Evolutionary conservation across 2,113 vertebrate genomes (phyloP).

Genomic region (Pachycephala philippinensis): DNA sequence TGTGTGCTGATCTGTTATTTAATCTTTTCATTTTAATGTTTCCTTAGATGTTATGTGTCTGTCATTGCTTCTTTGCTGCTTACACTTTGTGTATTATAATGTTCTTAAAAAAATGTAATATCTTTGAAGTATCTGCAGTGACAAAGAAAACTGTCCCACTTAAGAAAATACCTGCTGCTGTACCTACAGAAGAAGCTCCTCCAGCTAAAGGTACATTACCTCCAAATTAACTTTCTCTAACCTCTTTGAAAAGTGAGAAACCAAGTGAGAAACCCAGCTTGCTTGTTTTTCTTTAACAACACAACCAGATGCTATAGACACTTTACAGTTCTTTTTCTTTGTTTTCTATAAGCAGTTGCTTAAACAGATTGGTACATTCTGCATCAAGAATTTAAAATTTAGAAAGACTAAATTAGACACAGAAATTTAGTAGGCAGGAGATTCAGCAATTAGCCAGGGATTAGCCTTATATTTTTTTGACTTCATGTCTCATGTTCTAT

Average conservation of each 20-base stretch:
- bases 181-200: not conserved
- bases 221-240: not conserved
- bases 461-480: not conserved
- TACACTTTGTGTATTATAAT: not conserved
- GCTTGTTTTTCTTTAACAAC: not conserved
- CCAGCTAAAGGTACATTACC: conserved; percentile 31
- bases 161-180: conserved; percentile 29
- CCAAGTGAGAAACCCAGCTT: not conserved
- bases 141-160: conserved; percentile 24
- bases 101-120: not conserved
- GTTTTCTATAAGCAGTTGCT: not conserved
- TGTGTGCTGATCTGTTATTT: not conserved
- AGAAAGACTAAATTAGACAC: not conserved
- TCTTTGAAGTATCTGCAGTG: conserved; percentile 27
- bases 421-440: not conserved
- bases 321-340: not conserved
- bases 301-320: not conserved
- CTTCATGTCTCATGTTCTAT: not conserved
- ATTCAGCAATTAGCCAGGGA: not conserved
- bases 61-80: not conserved
- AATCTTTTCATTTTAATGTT: not conserved
- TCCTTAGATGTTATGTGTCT: not conserved
- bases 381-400: not conserved
- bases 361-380: not conserved
- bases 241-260: not conserved